These are phyloP conservation scores for Eurystomus glaucurus DNA, from an alignment of 2,797 vertebrate species.

Conservation along the genomic window DNA sequence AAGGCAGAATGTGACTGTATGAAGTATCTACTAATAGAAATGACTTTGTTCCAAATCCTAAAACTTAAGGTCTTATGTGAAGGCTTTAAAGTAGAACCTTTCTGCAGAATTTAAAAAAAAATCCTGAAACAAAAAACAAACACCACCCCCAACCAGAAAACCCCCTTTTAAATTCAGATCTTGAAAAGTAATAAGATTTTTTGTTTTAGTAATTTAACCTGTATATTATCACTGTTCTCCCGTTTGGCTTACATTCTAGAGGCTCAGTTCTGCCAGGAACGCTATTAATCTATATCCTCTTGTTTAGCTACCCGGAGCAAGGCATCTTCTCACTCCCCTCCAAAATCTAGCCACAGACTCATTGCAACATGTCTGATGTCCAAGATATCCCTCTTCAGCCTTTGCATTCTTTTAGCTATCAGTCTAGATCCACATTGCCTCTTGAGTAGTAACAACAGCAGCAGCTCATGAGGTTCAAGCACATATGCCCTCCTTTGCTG, in stretches of 20 bases:
- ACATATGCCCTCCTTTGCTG: background rate
- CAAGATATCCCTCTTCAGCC: background rate
- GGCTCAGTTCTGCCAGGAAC: background rate
- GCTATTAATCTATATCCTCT: background rate
- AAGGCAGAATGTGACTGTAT: background rate
- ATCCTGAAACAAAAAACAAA: background rate
- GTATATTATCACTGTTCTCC: background rate
- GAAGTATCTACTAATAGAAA: background rate
- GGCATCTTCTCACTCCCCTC: background rate
- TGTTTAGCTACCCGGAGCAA: background rate
- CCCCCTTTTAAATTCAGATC: background rate
- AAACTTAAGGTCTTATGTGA: background rate
- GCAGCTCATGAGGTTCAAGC: background rate
- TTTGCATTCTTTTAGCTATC: background rate
- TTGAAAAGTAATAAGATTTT: background rate
- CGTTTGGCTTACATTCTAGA: background rate
- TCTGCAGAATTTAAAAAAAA: background rate
- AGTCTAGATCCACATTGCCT: background rate
- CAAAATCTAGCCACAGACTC: background rate
- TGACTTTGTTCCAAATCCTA: background rate
- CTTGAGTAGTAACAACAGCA: background rate
- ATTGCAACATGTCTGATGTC: background rate
- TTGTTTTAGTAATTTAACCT: background rate
- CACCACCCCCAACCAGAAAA: too few species aligned
- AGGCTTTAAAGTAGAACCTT: background rate